These are phyloP conservation scores for human DNA, from an alignment of 2,113 vertebrate genomes.

Conservation along the genomic window DNA sequence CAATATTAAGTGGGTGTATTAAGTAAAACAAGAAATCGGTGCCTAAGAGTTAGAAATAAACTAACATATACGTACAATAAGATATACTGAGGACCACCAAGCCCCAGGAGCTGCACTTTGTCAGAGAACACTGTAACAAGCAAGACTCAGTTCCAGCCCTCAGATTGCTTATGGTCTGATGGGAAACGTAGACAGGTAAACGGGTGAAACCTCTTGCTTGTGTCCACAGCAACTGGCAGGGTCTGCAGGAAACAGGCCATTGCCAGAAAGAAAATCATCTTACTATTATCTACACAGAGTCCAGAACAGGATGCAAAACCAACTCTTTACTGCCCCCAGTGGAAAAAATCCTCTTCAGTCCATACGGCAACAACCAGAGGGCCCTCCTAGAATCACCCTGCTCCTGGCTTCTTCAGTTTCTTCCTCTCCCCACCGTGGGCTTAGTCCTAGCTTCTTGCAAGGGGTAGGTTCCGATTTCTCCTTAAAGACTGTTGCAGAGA, in stretches of 20 bases:
- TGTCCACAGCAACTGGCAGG: neutral
- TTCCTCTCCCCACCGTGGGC: fast-evolving
- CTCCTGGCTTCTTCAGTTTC: neutral
- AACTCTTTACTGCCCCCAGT: neutral
- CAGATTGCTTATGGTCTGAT: neutral
- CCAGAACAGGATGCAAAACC: neutral
- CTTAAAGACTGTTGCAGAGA: neutral
- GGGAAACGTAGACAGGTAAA: neutral
- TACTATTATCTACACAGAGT: neutral
- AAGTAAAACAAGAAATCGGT: neutral
- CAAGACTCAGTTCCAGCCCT: neutral
- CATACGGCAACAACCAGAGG: neutral
- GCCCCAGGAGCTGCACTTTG: neutral
- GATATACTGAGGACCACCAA: neutral
- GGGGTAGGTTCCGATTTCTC: neutral
- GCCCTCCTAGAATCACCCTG: fast-evolving
- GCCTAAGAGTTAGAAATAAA: neutral
- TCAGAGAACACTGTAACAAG: neutral
- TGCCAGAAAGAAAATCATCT: neutral
- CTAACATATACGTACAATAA: neutral
- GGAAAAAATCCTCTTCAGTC: neutral
- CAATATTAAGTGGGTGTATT: neutral
- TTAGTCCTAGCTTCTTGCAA: neutral
- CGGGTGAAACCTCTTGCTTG: neutral
- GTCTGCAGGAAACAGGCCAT: neutral